Percentiles rank a stretch among this genome's conserved stretches.
These are phyloP conservation scores for Sander vitreus DNA, from an alignment of 2,113 vertebrate species.

Conservation along the genomic window DNA sequence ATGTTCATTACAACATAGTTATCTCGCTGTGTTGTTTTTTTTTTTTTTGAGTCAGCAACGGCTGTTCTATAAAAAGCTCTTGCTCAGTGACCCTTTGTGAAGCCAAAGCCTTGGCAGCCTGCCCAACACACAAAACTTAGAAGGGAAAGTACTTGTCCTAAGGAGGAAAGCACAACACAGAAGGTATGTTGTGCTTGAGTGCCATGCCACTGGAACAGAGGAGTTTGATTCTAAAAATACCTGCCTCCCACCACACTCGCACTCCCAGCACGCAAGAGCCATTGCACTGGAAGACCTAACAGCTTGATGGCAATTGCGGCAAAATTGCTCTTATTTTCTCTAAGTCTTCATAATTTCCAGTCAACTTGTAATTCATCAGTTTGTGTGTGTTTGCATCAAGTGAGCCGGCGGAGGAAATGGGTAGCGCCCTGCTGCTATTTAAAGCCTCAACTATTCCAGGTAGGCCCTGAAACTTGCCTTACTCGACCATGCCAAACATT, in stretches of 20 bases:
- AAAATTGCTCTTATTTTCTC: constrained; percentile 81
- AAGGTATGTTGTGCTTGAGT: constrained; percentile 79
- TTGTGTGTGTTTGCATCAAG: constrained; percentile 76
- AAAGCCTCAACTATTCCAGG: constrained; percentile 80
- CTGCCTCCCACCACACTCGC: constrained; percentile 70
- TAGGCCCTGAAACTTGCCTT: constrained; percentile 72
- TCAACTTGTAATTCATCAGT: constrained; percentile 83
- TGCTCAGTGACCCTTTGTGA: constrained; percentile 71
- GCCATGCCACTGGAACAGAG: constrained; percentile 76
- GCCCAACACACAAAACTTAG: constrained; percentile 64
- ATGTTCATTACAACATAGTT: too few relatives aligned
- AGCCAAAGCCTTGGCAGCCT: constrained; percentile 60
- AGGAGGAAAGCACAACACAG: constrained; percentile 82
- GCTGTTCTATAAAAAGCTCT: constrained; percentile 65
- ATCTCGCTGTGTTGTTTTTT: neutral
- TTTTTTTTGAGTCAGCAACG: constrained; percentile 63
- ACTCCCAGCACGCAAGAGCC: constrained; percentile 67
- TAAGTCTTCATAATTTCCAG: constrained; percentile 84
- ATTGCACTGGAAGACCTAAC: constrained; percentile 68
- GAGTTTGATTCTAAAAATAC: constrained; percentile 83
- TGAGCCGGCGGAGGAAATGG: constrained; percentile 68
- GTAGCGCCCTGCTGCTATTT: constrained; percentile 78
- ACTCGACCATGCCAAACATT: constrained; percentile 73
- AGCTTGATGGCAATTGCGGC: constrained; percentile 78
- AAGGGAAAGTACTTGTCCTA: constrained; percentile 71